Evolutionary conservation across 1,140 invertebrate genomes (phyloP).

Genomic region (Pinna nobilis): DNA sequence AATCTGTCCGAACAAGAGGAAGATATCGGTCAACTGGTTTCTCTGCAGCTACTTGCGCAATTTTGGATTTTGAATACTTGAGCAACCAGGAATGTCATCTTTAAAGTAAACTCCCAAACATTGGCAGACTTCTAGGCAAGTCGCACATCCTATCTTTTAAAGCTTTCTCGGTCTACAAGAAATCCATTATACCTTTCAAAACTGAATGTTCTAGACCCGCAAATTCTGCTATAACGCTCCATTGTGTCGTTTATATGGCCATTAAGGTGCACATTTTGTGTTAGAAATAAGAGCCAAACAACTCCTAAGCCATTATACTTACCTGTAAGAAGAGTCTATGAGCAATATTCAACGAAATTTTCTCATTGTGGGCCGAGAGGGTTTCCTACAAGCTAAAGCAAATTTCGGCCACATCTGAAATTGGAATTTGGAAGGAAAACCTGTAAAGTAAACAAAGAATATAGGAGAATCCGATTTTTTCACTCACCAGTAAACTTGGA

Average conservation of each 20-base stretch:
- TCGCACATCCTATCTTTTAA: too few relatives aligned
- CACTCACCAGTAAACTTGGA: constrained; percentile 5
- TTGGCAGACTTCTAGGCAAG: too few relatives aligned
- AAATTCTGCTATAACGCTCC: constrained; percentile 42
- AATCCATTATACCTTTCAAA: constrained; percentile 47
- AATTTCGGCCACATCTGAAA: constrained; percentile 39
- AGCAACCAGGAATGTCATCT: not conserved
- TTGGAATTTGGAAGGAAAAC: constrained; percentile 35
- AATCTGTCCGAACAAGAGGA: not conserved
- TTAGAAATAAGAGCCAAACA: constrained; percentile 27
- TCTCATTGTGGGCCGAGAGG: constrained; percentile 17
- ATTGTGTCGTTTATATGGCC: constrained; percentile 36
- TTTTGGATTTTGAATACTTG: not conserved
- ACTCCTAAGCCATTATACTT: constrained; percentile 29
- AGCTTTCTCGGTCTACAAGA: constrained; percentile 29
- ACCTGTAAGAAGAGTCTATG: constrained; percentile 33
- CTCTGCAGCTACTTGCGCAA: not conserved
- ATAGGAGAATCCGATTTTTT: constrained; percentile 15
- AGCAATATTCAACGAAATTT: constrained; percentile 3
- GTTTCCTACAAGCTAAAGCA: constrained; percentile 34
- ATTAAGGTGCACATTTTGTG: constrained; percentile 50
- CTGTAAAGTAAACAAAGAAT: constrained; percentile 28
- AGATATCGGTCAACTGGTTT: not conserved
- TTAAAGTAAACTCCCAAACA: not conserved
- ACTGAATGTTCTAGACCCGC: constrained; percentile 45